Percentiles rank a stretch among this genome's conserved stretches.
Conservation (phyloP, 2,113 vertebrate genomes). For the Empidonax traillii region DNA sequence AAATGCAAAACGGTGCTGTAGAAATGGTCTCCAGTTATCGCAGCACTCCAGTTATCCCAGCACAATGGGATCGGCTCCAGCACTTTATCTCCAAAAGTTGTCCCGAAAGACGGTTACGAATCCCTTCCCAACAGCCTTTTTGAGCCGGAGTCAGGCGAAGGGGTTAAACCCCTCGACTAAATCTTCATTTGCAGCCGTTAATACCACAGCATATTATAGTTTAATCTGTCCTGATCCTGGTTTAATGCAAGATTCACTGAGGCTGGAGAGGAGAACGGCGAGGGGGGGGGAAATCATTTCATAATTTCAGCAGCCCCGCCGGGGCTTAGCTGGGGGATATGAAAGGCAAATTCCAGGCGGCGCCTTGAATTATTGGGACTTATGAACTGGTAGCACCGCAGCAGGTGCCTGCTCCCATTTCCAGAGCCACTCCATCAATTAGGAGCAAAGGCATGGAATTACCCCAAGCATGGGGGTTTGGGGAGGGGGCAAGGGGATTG, state of each 20-base stretch:
- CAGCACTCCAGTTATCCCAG: neutral
- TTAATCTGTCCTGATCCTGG: constrained; percentile 98
- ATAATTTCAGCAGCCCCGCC: constrained; percentile 77
- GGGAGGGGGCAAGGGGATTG: neutral
- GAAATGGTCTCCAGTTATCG: neutral
- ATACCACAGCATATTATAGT: constrained; percentile 92
- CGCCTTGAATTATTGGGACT: constrained; percentile 76
- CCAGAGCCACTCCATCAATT: constrained; percentile 73
- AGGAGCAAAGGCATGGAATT: constrained; percentile 73
- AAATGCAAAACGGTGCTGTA: neutral
- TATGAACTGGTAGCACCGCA: constrained; percentile 60
- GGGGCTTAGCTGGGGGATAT: constrained; percentile 76
- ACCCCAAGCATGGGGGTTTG: neutral
- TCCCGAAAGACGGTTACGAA: neutral
- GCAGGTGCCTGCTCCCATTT: constrained; percentile 75
- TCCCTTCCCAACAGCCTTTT: fast-evolving
- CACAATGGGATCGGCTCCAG: neutral
- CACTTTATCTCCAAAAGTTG: neutral
- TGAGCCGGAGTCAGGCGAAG: constrained; percentile 52
- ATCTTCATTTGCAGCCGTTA: constrained; percentile 95
- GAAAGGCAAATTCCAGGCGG: constrained; percentile 81
- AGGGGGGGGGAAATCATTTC: constrained; percentile 5
- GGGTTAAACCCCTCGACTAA: constrained; percentile 76
- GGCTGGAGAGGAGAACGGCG: constrained; percentile 78
- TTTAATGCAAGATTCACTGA: constrained; percentile 91